A percentile compares a stretch with the other conserved stretches of the same genome.
Evolutionary conservation across 2,113 vertebrate species (phyloP).

Genomic region (Hystrix brachyura): DNA sequence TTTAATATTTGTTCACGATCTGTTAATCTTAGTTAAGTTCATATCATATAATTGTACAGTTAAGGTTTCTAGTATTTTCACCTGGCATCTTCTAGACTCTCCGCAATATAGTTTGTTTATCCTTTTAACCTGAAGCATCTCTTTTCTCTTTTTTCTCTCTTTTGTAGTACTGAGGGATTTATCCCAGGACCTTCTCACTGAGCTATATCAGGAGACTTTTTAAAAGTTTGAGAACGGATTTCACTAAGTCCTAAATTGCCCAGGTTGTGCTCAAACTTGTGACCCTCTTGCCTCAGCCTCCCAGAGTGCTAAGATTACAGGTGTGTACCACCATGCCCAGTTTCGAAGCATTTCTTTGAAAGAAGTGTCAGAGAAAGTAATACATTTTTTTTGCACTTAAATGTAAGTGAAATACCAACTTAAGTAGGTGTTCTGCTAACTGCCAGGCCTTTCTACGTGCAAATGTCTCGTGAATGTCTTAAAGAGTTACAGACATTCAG

Average conservation of each 20-base stretch:
- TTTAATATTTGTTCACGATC: not conserved
- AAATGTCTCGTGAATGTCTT: slow-evolving; percentile 46
- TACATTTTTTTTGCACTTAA: not conserved
- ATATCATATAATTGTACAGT: not conserved
- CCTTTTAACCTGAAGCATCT: not conserved
- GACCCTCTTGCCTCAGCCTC: not conserved
- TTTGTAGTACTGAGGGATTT: not conserved
- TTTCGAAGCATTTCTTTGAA: not conserved
- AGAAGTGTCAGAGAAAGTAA: slow-evolving; percentile 3
- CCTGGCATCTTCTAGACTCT: not conserved
- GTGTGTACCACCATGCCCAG: not conserved
- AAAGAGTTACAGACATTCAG: not conserved
- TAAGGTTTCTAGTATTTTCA: not conserved
- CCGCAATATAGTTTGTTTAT: not conserved
- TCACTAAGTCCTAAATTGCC: not conserved
- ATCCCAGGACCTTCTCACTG: not conserved
- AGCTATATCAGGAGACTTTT: not conserved
- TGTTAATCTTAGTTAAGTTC: slow-evolving; percentile 4
- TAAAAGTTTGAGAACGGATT: not conserved
- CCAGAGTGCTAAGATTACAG: not conserved
- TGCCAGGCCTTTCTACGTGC: not conserved
- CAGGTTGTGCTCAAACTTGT: not conserved
- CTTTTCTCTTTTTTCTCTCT: not conserved
- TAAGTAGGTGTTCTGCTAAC: not conserved
- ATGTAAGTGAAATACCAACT: not conserved